These are phyloP conservation scores for Myotis davidii DNA, from an alignment of 2,113 vertebrate genomes.

Conservation along the genomic window DNA sequence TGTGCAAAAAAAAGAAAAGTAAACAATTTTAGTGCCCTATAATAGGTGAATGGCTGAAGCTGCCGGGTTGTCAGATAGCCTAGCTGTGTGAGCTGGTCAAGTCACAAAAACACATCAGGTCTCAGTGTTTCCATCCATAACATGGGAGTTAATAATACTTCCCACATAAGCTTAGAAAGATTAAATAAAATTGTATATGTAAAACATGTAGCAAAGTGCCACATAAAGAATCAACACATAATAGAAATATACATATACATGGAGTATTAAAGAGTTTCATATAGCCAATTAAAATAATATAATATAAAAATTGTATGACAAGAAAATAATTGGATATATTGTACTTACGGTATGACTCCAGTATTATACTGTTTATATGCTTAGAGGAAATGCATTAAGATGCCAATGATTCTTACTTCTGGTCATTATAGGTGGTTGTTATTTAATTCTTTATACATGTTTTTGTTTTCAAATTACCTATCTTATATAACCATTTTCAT, in stretches of 20 bases:
- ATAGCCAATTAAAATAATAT: background rate
- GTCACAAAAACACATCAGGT: background rate
- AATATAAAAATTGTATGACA: background rate
- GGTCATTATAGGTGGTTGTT: background rate
- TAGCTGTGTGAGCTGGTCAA: background rate
- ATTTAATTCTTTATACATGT: background rate
- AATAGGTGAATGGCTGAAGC: background rate
- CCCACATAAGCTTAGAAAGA: background rate
- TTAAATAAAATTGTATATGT: background rate
- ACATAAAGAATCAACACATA: background rate
- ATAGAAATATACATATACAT: background rate
- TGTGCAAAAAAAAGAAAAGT: background rate
- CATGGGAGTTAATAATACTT: background rate
- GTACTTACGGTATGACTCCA: background rate
- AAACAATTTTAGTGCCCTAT: background rate
- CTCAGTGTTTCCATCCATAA: background rate
- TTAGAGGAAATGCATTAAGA: background rate
- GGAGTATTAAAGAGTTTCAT: background rate
- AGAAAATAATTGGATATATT: background rate
- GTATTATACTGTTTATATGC: background rate
- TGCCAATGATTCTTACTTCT: background rate
- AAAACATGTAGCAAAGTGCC: background rate
- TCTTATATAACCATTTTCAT: background rate
- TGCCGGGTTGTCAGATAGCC: background rate
- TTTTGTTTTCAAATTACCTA: background rate